These are phyloP conservation scores for Acanthochromis polyacanthus DNA, from an alignment of 2,113 vertebrate genomes.

Conservation along the genomic window DNA sequence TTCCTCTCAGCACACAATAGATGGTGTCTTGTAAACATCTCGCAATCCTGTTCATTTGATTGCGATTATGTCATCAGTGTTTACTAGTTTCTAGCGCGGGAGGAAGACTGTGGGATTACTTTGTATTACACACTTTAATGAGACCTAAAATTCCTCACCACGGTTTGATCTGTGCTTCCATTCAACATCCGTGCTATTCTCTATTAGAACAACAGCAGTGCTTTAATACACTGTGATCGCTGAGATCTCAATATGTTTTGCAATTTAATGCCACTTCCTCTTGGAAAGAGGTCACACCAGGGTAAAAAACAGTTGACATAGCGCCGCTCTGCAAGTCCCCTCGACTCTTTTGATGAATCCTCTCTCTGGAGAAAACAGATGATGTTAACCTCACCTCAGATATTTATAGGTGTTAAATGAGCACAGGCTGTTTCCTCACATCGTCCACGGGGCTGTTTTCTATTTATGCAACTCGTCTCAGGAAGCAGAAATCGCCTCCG, in stretches of 20 bases:
- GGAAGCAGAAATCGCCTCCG: conserved; percentile 19
- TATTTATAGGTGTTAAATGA: conserved; percentile 32
- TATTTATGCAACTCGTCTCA: conserved; percentile 11
- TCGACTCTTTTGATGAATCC: conserved; percentile 26
- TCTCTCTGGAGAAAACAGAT: background rate
- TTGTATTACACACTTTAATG: background rate
- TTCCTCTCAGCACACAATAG: conserved; percentile 13
- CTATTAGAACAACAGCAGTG: background rate
- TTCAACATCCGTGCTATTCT: background rate
- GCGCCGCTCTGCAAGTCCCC: background rate
- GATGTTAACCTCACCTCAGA: conserved; percentile 7
- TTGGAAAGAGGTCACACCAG: background rate
- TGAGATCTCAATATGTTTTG: background rate
- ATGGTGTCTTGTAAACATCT: conserved; percentile 38
- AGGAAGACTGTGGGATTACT: background rate
- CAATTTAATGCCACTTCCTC: background rate
- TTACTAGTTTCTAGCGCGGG: background rate
- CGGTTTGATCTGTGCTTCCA: background rate
- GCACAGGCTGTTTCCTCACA: conserved; percentile 9
- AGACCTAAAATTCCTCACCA: background rate
- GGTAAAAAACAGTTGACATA: conserved; percentile 14
- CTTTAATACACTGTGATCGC: background rate
- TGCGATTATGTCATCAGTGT: background rate
- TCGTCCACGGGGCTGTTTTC: conserved; percentile 3
- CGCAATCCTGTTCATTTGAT: conserved; percentile 15